Conservation (phyloP, 2,797 vertebrate species). For the Synaphobranchus kaupii region DNA sequence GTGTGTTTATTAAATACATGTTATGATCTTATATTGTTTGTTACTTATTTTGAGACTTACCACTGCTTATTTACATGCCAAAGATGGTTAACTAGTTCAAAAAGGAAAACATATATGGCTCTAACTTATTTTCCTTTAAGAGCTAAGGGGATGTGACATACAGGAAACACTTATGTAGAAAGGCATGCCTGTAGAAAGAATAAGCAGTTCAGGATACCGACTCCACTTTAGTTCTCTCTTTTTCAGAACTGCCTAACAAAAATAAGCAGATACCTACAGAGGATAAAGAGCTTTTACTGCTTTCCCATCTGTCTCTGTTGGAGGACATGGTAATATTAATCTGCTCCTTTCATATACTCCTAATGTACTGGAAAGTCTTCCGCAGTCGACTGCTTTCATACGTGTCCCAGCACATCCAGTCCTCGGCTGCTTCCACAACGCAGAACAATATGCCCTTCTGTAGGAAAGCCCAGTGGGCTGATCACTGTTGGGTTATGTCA, state of each 20-base stretch:
- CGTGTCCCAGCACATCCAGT: conserved; percentile 72
- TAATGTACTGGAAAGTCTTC: conserved; percentile 94
- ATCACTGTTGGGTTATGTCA: conserved; percentile 84
- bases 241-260: conserved; percentile 68
- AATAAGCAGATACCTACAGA: conserved; percentile 68
- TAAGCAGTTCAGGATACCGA: conserved; percentile 47
- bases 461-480: conserved; percentile 81
- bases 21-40: too few species aligned
- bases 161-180: conserved; percentile 73
- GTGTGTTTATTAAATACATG: too few species aligned
- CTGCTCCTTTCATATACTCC: conserved; percentile 82
- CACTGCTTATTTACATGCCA: too few species aligned
- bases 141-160: conserved; percentile 60
- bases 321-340: conserved; percentile 73
- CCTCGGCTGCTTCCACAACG: conserved; percentile 61
- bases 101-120: too few species aligned
- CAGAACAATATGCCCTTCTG: conserved; percentile 87
- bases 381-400: conserved; percentile 72
- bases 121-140: conserved; percentile 32
- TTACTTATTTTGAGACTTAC: too few species aligned
- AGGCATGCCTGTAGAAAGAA: conserved; percentile 63
- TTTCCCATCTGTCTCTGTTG: conserved; percentile 81
- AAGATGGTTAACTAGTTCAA: too few species aligned
- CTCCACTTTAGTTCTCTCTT: conserved; percentile 65
- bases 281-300: conserved; percentile 71